phyloP scores from a whole-genome alignment of 1,140 invertebrate species.

The Cyclargus thomasi region DNA sequence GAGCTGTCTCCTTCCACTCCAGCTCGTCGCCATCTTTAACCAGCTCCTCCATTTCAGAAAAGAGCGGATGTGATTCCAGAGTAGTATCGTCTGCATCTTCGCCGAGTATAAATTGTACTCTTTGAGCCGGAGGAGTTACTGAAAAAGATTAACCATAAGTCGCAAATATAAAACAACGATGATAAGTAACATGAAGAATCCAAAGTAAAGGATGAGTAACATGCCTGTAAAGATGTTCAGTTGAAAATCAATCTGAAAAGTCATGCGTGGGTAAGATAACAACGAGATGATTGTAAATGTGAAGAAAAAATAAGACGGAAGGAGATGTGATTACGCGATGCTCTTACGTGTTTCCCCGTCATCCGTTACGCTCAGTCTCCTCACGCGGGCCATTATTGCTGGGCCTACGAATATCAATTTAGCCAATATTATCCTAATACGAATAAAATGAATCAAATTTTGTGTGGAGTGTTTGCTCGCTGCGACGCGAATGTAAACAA shows the following conservation, averaged over 20 bases:
- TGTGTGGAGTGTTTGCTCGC: background rate
- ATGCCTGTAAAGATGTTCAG: conserved; percentile 14
- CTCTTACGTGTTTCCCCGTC: conserved; percentile 78
- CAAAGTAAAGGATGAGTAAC: conserved; percentile 12
- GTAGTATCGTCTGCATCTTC: conserved; percentile 92
- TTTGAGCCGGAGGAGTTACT: conserved; percentile 91
- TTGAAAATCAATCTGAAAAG: conserved; percentile 6
- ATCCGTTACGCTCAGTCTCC: conserved; percentile 76
- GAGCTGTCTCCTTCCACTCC: conserved; percentile 98
- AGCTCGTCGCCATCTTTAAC: conserved; percentile 90
- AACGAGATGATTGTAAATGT: conserved; percentile 16
- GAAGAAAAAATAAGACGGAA: conserved; percentile 21
- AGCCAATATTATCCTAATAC: conserved; percentile 23
- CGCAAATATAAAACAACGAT: background rate
- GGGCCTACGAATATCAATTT: conserved; percentile 56
- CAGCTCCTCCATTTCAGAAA: conserved; percentile 97
- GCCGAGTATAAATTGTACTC: conserved; percentile 96
- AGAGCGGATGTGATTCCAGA: conserved; percentile 89
- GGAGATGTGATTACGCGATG: conserved; percentile 26
- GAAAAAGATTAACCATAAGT: conserved; percentile 50
- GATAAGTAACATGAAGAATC: background rate
- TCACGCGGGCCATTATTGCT: conserved; percentile 70
- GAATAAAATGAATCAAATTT: conserved; percentile 6
- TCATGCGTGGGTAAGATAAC: conserved; percentile 10
- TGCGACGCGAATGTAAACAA: conserved; percentile 3